Base-by-base conservation (phyloP, 2,113 vertebrate genomes). In the Gadus macrocephalus region DNA sequence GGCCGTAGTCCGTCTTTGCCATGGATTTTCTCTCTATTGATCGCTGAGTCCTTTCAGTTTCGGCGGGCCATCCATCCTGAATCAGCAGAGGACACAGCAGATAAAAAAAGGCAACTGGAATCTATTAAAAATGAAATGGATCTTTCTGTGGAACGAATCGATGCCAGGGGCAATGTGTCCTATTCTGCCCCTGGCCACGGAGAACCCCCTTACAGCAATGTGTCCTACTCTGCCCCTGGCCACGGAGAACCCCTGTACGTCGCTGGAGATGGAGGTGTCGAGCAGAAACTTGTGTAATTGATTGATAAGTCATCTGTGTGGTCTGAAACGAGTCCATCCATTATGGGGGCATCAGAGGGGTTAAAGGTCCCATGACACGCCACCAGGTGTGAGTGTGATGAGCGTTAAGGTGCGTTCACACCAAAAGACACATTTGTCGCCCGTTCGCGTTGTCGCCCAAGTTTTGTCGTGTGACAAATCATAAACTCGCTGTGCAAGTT, bases 41-140 rank as follows among this genome's bases (percentile, higher is more conserved):
- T 85, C 67, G 79, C 79, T 80, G 69, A 83, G 79, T 79, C 72
- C 64, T 25, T 76, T 76, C 62, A 56, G 70, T 60, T 49, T 49
- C 42, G 11, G 9, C 56, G 62, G 71, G 49, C 17, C 75, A 83
- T 85, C 80, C 74, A 78, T 88, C 85, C 82, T 12, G 0, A 74
- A 59, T 67, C 70, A 80, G 75, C 73, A 64, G 12, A 20, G 31
- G 69, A 80, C 74, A 15, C 67, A 67, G 62, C 4, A 7, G 73
- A 75, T 74, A 71, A 77, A 74, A 64, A 20, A 31, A 25, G 38
- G 53, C 69, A 20, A 78, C 64, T 63, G 66, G 28, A 62, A 84
- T 77, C 72, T 69, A 82, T 76, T 75, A 79, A 19, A 79, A 75
- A 22, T 38, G 27, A 83, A 83, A 86, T 66, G 77, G 82, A 87